Evolutionary conservation across 1,140 invertebrate species (phyloP), one percentile per base, ranked within the genome.

Genomic region (Araneus ventricosus): DNA sequence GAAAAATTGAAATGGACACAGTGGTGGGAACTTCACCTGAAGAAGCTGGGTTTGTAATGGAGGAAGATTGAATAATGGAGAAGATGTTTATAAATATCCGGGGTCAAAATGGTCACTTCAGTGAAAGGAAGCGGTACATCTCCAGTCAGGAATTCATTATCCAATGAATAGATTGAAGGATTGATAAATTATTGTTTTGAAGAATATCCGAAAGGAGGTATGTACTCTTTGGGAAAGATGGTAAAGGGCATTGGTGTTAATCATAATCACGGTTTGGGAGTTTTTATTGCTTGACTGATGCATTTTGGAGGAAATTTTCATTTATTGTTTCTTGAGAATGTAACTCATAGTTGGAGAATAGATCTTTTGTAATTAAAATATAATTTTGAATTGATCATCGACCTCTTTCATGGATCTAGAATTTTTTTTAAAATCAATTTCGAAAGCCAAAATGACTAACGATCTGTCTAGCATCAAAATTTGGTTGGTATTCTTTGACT

Each of bases 51-150:
- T 75, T 75, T 37, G 45, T 14, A 37, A 37, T 75, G 30, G 67
- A 75, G 67, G 67, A 75, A 75, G 27, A 30, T 20, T 75, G 67
- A 75, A 75, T 34, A 75, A 37, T 75, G 30, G 27, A 17, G 4
- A 75, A 17, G 34, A 22, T n/a, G 30, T 30, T 75, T 75, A 75
- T 75, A 75, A 75, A 75, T 75, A 75, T 75, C 70, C 70, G 70
- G 70, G 70, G 30, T 75, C 70, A 75, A 75, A 59, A 37, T 20
- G 70, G 70, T 75, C 34, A 37, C 10, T 34, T 20, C 27, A 75
- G 70, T 75, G 70, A 75, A 37, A 75, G 70, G 70, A 34, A 75
- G 20, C 20, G 70, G 30, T 30, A 0, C 70, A 75, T 27, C 70
- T 27, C 17, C 27, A 34, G 27, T 75, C 30, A 6, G 14, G 3